Evolutionary conservation across 2,888 invertebrate genomes (phyloP).

Genomic region (Protophormia terraenovae): DNA sequence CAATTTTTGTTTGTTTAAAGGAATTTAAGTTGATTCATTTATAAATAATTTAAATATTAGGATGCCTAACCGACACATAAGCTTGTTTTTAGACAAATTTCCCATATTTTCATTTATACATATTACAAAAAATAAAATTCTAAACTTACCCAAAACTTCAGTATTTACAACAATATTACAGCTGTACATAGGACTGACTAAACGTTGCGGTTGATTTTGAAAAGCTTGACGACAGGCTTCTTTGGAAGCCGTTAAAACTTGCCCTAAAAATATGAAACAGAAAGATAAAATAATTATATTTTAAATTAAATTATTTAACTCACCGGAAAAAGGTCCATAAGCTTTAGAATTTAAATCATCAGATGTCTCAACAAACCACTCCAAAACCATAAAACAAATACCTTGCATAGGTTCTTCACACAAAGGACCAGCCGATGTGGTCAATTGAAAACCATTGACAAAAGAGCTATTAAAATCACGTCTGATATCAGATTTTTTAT

Average conservation of each 20-base stretch:
- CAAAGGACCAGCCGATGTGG: conserved; percentile 93
- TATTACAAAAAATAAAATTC: background rate
- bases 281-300: background rate
- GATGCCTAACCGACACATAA: too few species aligned
- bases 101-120: too few species aligned
- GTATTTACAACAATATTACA: conserved; percentile 91
- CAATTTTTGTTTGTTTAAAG: too few species aligned
- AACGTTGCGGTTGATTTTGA: conserved; percentile 92
- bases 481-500: conserved; percentile 81
- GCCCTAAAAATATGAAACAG: conserved; percentile 83
- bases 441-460: conserved; percentile 93
- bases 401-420: conserved; percentile 99
- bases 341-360: conserved; percentile 79
- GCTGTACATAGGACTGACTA: conserved; percentile 97
- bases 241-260: conserved; percentile 94
- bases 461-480: conserved; percentile 89
- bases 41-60: too few species aligned
- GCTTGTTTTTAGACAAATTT: too few species aligned
- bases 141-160: conserved; percentile 91
- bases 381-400: conserved; percentile 93
- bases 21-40: too few species aligned
- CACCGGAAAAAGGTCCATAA: conserved; percentile 83
- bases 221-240: conserved; percentile 94
- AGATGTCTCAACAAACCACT: conserved; percentile 86
- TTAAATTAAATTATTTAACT: background rate